Percentiles rank a stretch among this genome's conserved stretches.
phyloP scores from a whole-genome alignment of 2,888 invertebrate genomes.

The Cerastoderma edule region DNA sequence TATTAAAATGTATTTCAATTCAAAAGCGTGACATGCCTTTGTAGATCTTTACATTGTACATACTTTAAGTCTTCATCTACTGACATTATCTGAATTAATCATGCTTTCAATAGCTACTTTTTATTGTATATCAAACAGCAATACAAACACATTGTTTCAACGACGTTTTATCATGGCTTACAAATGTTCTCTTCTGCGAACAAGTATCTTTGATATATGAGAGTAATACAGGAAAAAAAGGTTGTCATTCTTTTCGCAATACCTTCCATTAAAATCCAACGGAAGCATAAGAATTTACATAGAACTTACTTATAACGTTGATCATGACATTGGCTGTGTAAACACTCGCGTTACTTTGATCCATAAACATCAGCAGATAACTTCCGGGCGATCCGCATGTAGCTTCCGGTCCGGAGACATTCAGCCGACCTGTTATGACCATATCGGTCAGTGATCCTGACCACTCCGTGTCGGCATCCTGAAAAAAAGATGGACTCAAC shows the following conservation, averaged over 20 bases:
- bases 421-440: neutral
- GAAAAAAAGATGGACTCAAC: no score
- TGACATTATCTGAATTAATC: no score
- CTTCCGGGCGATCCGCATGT: constrained; percentile 37
- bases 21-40: no score
- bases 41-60: no score
- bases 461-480: neutral
- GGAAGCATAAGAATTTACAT: neutral
- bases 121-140: no score
- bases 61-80: no score
- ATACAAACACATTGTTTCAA: no score
- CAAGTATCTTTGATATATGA: neutral
- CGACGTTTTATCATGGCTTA: neutral
- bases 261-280: neutral
- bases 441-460: neutral
- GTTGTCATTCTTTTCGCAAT: neutral
- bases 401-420: constrained; percentile 31
- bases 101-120: no score
- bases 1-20: no score
- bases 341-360: neutral
- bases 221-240: neutral
- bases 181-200: no score
- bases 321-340: constrained; percentile 9
- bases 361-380: constrained; percentile 25
- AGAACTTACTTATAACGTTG: constrained; percentile 42